These are phyloP conservation scores for Hystrix brachyura DNA, from an alignment of 2,113 vertebrate genomes.

Conservation along the genomic window DNA sequence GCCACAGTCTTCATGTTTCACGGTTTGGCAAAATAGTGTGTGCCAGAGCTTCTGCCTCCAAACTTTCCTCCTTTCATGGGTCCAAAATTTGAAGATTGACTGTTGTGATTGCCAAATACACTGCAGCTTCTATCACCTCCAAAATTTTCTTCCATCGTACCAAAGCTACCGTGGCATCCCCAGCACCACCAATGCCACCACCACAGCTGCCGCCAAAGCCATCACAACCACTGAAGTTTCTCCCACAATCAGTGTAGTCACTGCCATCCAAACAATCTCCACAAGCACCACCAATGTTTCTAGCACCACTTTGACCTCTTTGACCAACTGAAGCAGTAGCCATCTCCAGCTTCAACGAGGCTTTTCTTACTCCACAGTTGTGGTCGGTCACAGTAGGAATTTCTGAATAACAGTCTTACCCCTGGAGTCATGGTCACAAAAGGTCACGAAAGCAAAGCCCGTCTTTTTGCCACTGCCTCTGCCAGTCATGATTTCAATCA, in stretches of 20 bases:
- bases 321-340: neutral
- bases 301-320: neutral
- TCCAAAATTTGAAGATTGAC: neutral
- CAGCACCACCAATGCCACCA: neutral
- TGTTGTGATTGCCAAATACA: neutral
- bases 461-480: neutral
- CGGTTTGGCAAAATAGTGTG: neutral
- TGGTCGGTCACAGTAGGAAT: neutral
- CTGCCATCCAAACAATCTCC: neutral
- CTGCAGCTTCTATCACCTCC: neutral
- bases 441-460: neutral
- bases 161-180: neutral
- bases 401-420: neutral
- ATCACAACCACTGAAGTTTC: neutral
- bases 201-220: neutral
- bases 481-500: neutral
- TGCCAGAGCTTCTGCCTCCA: neutral
- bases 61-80: neutral
- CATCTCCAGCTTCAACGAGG: neutral
- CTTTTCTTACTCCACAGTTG: neutral
- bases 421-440: neutral
- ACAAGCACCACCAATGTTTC: too few species aligned
- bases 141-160: neutral
- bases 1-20: conserved; percentile 87
- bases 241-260: neutral